These are phyloP conservation scores for Garrulus glandarius DNA, from an alignment of 2,797 vertebrate species.

Conservation along the genomic window DNA sequence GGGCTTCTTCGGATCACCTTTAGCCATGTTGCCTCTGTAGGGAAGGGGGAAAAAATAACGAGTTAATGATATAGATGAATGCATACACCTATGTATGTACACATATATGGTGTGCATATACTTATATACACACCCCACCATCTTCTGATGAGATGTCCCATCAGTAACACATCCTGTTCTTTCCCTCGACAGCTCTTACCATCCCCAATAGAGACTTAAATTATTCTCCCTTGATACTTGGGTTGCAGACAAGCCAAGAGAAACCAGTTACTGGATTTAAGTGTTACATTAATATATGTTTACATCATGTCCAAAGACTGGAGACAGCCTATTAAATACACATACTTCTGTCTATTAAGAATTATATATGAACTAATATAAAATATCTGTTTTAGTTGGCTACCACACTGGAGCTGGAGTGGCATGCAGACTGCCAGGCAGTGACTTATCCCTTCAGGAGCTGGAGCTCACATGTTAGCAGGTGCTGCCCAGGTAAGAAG, in stretches of 20 bases:
- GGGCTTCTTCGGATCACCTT: constrained; percentile 88
- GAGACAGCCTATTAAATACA: background rate
- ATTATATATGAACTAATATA: background rate
- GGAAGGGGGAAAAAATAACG: background rate
- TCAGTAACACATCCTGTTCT: background rate
- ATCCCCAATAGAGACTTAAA: background rate
- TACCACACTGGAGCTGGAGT: background rate
- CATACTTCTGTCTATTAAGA: background rate
- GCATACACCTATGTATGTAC: fast-evolving
- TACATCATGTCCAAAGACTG: background rate
- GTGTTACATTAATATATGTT: background rate
- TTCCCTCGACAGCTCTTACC: fast-evolving
- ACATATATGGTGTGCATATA: fast-evolving
- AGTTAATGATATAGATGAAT: fast-evolving
- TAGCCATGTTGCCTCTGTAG: constrained; percentile 79
- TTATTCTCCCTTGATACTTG: background rate
- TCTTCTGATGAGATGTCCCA: fast-evolving
- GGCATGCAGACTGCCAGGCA: background rate
- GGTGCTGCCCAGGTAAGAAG: background rate
- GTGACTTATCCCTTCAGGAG: background rate
- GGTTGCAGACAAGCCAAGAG: background rate
- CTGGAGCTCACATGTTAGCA: background rate
- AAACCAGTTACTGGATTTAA: background rate
- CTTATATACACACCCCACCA: fast-evolving
- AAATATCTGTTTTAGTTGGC: constrained; percentile 7